phyloP scores from a whole-genome alignment of 2,888 invertebrate genomes.

The Parascotia fuliginaria region DNA sequence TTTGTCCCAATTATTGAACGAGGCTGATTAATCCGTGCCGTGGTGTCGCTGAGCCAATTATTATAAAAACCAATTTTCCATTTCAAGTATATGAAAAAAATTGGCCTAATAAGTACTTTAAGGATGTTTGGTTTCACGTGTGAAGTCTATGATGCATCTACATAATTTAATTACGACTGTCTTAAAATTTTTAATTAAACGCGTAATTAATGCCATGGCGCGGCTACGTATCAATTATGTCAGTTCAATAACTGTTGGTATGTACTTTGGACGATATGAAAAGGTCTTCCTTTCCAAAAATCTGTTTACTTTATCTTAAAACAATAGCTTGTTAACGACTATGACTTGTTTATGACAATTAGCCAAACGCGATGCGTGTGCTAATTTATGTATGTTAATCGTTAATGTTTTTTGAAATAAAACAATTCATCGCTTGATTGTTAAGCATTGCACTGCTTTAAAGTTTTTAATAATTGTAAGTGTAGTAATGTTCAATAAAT shows the following conservation, averaged over 20 bases:
- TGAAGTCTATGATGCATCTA: slow-evolving; percentile 15
- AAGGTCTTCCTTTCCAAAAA: slow-evolving; percentile 13
- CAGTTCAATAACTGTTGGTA: slow-evolving; percentile 20
- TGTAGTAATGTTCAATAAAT: slow-evolving; percentile 62
- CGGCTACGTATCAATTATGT: slow-evolving; percentile 10
- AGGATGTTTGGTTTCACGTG: slow-evolving; percentile 32
- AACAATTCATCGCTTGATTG: slow-evolving; percentile 61
- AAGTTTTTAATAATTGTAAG: slow-evolving; percentile 64
- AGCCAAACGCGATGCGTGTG: slow-evolving; percentile 14
- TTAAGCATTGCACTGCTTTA: slow-evolving; percentile 71
- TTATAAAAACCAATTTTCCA: slow-evolving; percentile 29
- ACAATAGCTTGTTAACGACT: slow-evolving; percentile 24
- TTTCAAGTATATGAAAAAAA: slow-evolving; percentile 28
- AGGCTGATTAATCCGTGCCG: slow-evolving; percentile 28
- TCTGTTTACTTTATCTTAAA: slow-evolving; percentile 16
- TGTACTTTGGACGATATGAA: slow-evolving; percentile 19
- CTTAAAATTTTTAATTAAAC: slow-evolving; percentile 12
- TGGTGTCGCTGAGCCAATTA: slow-evolving; percentile 22
- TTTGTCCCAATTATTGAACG: slow-evolving; percentile 17
- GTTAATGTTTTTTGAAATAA: slow-evolving; percentile 40
- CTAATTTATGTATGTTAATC: slow-evolving; percentile 24
- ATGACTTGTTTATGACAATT: slow-evolving; percentile 22
- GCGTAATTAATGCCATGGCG: slow-evolving; percentile 30
- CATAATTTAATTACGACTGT: slow-evolving; percentile 6
- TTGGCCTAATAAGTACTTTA: slow-evolving; percentile 34